Base-by-base conservation (phyloP, 2,113 vertebrate genomes). In the Uria aalge region DNA sequence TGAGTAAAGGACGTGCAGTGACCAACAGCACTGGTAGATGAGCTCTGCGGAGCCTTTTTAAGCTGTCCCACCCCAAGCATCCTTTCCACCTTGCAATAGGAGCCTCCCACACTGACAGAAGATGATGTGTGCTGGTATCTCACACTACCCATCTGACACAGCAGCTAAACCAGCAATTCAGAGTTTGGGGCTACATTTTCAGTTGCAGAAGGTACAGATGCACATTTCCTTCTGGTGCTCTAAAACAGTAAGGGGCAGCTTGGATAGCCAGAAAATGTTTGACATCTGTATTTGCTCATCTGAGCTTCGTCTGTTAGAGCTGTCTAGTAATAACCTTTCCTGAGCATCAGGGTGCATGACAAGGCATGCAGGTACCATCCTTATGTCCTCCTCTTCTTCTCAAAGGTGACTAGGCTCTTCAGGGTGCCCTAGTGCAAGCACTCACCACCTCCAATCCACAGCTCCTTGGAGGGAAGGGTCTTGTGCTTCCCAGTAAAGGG, bases 401-500 rank as follows among this genome's bases (percentile, higher is more conserved):
- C 50, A 77, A 36, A 83, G 63, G 23, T 52, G 53, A 80, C 23
- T 50, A 38, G 45, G 55, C 24, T 76, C 45, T 90, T 52, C 2
- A 2, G 48, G 55, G 24, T 53, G 38, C 36, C 30, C n/a, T 20
- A 53, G 32, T 10, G 10, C 59, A 62, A 73, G 63, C 21, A 59
- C 19, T 67, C 41, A 27, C 26, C 1, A 2, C 26, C n/a, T 41
- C 50, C 0, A 0, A 11, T 3, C 30, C 63, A 55, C 14, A 57
- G 52, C 2, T 55, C 43, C 47, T 34, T 11, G 27, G 21, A 84
- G 22, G 20, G 23, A 76, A 57, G 12, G 32, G 48, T 21, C 26
- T 55, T 62, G 17, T 36, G 20, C 52, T 71, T 93, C 67, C 34
- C 53, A 36, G 36, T 7, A 43, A 79, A 73, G 12, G 15, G 15